phyloP scores from a whole-genome alignment of 2,888 invertebrate species.

The Eulithis testata region DNA sequence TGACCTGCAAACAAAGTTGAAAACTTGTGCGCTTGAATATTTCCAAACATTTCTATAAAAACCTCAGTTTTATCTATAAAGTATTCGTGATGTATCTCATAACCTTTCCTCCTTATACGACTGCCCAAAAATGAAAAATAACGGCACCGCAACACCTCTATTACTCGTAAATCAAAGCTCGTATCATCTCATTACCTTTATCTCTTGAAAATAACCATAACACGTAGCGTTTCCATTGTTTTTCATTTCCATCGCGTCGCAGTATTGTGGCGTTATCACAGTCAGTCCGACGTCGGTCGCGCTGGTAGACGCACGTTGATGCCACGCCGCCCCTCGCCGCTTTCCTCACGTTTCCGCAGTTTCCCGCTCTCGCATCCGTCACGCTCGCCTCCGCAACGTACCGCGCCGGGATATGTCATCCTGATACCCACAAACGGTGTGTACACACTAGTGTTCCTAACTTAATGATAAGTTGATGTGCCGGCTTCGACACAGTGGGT shows the following conservation, averaged over 20 bases:
- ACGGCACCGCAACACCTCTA: constrained; percentile 34
- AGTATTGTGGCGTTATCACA: constrained; percentile 72
- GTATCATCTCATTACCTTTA: constrained; percentile 56
- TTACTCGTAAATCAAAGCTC: constrained; percentile 43
- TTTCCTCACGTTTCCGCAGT: constrained; percentile 63
- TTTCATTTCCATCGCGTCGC: constrained; percentile 68
- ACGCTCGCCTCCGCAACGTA: constrained; percentile 49
- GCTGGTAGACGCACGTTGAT: constrained; percentile 65
- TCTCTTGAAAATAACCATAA: constrained; percentile 57
- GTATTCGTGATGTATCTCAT: not conserved
- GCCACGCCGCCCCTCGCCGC: constrained; percentile 40
- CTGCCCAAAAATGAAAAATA: constrained; percentile 34
- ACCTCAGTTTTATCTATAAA: not conserved
- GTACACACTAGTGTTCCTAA: constrained; percentile 63
- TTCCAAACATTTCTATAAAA: too few species aligned
- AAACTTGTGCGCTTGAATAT: too few species aligned
- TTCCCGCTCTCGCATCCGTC: constrained; percentile 58
- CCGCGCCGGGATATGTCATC: constrained; percentile 69
- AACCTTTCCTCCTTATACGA: constrained; percentile 9
- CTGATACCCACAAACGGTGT: constrained; percentile 70
- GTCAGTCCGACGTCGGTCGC: constrained; percentile 70
- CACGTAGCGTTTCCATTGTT: constrained; percentile 72
- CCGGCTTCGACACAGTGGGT: constrained; percentile 60
- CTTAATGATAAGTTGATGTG: constrained; percentile 74
- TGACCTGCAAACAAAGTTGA: too few species aligned